phyloP scores from a whole-genome alignment of 2,888 invertebrate genomes.

The Periphyllus acericola region DNA sequence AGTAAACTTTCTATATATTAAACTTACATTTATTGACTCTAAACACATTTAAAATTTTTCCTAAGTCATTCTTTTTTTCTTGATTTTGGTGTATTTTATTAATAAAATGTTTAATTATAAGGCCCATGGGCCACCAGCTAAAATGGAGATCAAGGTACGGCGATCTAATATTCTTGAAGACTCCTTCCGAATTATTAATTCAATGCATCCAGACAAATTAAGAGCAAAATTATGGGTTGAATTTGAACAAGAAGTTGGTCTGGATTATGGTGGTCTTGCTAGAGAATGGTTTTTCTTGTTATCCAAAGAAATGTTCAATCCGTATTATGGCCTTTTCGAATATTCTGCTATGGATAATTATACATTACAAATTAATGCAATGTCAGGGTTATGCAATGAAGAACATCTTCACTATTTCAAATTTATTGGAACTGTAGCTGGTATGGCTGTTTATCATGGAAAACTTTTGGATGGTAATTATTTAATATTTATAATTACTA shows the following conservation, averaged over 20 bases:
- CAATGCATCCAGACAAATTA: slow-evolving; percentile 89
- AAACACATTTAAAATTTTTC: background rate
- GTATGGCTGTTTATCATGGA: slow-evolving; percentile 99
- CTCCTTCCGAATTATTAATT: slow-evolving; percentile 94
- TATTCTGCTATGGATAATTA: slow-evolving; percentile 99
- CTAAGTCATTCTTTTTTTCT: background rate
- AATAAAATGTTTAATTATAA: slow-evolving; percentile 31
- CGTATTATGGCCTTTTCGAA: slow-evolving; percentile 98
- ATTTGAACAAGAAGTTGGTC: slow-evolving; percentile 96
- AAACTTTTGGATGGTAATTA: slow-evolving; percentile 90
- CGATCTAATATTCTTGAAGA: slow-evolving; percentile 94
- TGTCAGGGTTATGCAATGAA: slow-evolving; percentile 96
- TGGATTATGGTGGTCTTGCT: slow-evolving; percentile 96
- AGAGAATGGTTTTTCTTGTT: slow-evolving; percentile 99
- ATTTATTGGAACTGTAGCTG: slow-evolving; percentile 97
- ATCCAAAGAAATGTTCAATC: slow-evolving; percentile 99
- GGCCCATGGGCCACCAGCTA: slow-evolving; percentile 76
- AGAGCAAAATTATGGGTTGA: slow-evolving; percentile 99
- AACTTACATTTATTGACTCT: background rate
- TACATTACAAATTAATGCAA: slow-evolving; percentile 98
- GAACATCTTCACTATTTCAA: slow-evolving; percentile 98
- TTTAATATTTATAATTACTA: slow-evolving; percentile 65
- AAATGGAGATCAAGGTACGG: slow-evolving; percentile 92
- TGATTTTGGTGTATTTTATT: background rate
- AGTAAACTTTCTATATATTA: background rate